These are phyloP conservation scores for Vollenhovia emeryi DNA, from an alignment of 1,140 invertebrate species.

Conservation along the genomic window DNA sequence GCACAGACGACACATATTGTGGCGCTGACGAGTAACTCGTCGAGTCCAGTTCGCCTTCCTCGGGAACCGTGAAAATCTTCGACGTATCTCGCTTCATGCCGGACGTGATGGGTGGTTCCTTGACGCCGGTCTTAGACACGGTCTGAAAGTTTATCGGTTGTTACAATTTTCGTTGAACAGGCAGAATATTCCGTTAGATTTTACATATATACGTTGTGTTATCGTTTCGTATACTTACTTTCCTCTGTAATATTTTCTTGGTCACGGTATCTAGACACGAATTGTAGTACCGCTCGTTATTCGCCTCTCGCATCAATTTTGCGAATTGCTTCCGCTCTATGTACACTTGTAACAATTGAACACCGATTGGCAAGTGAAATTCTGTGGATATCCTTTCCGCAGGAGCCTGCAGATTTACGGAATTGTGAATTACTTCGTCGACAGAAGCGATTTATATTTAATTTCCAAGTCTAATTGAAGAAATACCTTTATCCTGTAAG, in stretches of 20 bases:
- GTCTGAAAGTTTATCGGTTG: constrained; percentile 66
- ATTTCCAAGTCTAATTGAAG: constrained; percentile 20
- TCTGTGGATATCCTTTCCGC: constrained; percentile 88
- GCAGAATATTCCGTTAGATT: background rate
- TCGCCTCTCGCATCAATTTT: constrained; percentile 78
- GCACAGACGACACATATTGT: constrained; percentile 74
- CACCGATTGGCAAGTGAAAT: constrained; percentile 91
- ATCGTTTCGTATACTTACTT: constrained; percentile 63
- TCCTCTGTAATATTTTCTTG: constrained; percentile 74
- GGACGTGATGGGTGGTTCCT: constrained; percentile 82
- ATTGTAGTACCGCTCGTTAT: constrained; percentile 76
- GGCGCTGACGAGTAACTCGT: constrained; percentile 75
- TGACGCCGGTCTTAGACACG: constrained; percentile 68
- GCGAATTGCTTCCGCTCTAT: constrained; percentile 88
- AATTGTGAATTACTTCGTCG: background rate
- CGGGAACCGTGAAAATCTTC: constrained; percentile 91
- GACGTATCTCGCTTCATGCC: constrained; percentile 91
- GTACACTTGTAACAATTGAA: constrained; percentile 92
- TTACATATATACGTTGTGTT: background rate
- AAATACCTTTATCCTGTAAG: constrained; percentile 90
- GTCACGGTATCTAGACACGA: constrained; percentile 69
- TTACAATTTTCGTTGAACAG: constrained; percentile 5
- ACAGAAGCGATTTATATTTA: background rate
- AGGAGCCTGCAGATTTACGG: constrained; percentile 85
- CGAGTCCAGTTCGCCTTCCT: constrained; percentile 87